Conservation (phyloP, 2,888 invertebrate species). For the Eutolmus rufibarbis region DNA sequence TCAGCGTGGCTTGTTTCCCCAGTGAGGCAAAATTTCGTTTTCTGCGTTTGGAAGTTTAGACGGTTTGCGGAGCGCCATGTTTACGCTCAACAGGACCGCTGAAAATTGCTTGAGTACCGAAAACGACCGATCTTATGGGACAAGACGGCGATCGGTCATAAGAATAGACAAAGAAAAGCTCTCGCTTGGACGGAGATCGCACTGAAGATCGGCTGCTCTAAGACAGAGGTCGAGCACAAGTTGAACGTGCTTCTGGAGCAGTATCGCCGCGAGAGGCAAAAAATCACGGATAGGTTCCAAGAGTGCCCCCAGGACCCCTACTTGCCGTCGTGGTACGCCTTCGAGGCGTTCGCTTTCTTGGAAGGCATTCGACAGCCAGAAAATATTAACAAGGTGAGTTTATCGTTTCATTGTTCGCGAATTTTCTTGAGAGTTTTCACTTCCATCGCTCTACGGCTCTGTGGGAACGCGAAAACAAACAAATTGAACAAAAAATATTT, state of each 20-base stretch:
- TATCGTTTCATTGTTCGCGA: not conserved
- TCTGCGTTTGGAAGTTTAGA: not conserved
- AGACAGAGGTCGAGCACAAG: not conserved
- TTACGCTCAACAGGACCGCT: not conserved
- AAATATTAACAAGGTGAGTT: not conserved
- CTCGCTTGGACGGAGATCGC: not conserved
- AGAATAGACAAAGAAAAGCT: not conserved
- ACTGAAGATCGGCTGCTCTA: not conserved
- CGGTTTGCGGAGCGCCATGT: not conserved
- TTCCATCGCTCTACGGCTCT: not conserved
- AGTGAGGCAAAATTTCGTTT: not conserved
- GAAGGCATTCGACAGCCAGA: not conserved
- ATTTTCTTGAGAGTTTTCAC: not conserved
- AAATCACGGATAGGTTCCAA: not conserved
- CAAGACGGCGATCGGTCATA: not conserved
- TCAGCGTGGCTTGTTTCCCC: no score
- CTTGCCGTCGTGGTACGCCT: not conserved
- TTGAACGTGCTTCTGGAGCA: not conserved
- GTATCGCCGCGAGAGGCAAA: not conserved
- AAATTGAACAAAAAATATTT: no score
- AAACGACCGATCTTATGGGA: conserved; percentile 3
- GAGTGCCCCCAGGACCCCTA: not conserved
- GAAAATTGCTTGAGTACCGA: not conserved
- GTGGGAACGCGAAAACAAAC: not conserved
- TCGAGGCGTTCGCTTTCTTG: not conserved